These are phyloP conservation scores for Acyrthosiphon pisum DNA, from an alignment of 1,140 invertebrate genomes.

Conservation along the genomic window DNA sequence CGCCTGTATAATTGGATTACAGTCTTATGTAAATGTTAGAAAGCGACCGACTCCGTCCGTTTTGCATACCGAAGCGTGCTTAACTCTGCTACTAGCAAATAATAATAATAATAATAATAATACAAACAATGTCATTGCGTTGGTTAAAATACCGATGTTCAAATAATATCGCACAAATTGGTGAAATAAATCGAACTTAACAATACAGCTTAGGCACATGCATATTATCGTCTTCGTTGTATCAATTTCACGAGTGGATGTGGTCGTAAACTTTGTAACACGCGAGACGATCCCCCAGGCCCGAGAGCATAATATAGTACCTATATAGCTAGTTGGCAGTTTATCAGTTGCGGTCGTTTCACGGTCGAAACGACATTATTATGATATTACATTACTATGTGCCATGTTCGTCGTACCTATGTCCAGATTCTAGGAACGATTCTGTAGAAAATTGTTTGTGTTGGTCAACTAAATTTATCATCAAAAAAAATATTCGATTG, in stretches of 20 bases:
- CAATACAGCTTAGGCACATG: no score
- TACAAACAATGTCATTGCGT: background rate
- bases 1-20: conserved; percentile 25
- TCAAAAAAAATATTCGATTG: background rate
- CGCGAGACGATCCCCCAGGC: background rate
- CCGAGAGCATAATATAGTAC: background rate
- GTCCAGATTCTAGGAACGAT: background rate
- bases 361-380: background rate
- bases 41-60: background rate
- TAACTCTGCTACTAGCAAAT: background rate
- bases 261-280: background rate
- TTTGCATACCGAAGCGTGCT: background rate
- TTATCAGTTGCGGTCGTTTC: background rate
- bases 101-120: background rate
- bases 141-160: background rate
- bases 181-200: background rate
- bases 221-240: background rate
- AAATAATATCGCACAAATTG: background rate
- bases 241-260: background rate
- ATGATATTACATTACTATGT: no score
- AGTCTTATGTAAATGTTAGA: conserved; percentile 43
- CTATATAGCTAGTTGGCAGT: no score
- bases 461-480: background rate
- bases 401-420: no score
- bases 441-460: background rate